These are phyloP conservation scores for Pristionchus fissidentatus DNA, from an alignment of 2,888 invertebrate genomes.

Conservation along the genomic window DNA sequence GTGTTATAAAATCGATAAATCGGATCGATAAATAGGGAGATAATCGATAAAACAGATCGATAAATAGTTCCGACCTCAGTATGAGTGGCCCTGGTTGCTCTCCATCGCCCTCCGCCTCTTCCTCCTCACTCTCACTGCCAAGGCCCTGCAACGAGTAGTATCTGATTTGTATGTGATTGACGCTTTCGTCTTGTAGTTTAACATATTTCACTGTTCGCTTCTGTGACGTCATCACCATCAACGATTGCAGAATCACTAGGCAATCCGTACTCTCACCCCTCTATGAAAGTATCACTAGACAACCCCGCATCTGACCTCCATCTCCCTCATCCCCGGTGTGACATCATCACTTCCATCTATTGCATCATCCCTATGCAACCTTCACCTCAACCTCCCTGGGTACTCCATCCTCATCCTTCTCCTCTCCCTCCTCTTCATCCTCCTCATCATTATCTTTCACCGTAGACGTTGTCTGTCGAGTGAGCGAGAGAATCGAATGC, in stretches of 20 bases:
- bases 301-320: too few species aligned
- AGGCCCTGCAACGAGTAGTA: too few species aligned
- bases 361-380: background rate
- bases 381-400: background rate
- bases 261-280: too few species aligned
- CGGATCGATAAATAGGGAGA: too few species aligned
- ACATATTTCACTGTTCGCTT: too few species aligned
- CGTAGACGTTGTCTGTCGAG: background rate
- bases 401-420: slow-evolving; percentile 31
- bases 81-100: background rate
- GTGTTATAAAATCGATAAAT: background rate
- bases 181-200: too few species aligned
- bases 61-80: too few species aligned
- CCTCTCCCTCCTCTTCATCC: slow-evolving; percentile 8
- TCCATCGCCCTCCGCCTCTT: background rate
- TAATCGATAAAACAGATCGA: too few species aligned
- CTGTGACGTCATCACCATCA: too few species aligned
- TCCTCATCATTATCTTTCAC: background rate
- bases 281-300: background rate
- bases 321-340: background rate
- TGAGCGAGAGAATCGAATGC: background rate
- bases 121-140: background rate
- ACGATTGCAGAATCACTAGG: too few species aligned
- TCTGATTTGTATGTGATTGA: too few species aligned
- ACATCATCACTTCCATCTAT: background rate